Percentiles rank a stretch among this genome's conserved stretches.
Evolutionary conservation across 2,888 invertebrate genomes (phyloP).

Genomic region (Hypomecis atomaria): DNA sequence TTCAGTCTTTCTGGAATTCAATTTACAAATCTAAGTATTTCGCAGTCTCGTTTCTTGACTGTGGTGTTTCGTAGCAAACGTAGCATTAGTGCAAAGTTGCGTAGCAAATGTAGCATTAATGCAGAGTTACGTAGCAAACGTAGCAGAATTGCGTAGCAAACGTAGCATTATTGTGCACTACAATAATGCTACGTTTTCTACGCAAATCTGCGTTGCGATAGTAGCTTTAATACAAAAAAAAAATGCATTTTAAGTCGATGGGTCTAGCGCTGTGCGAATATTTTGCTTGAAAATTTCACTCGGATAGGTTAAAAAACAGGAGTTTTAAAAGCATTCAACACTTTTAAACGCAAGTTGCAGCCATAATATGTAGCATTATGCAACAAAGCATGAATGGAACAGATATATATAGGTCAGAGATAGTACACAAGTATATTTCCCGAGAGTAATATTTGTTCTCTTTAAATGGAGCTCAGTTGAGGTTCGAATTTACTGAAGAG

Average conservation of each 20-base stretch:
- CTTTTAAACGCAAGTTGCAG: background rate
- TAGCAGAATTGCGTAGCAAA: background rate
- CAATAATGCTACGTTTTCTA: no score
- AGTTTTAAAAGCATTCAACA: background rate
- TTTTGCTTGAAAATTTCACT: background rate
- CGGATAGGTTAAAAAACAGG: background rate
- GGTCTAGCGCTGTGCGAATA: background rate
- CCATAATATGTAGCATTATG: background rate
- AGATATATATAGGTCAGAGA: constrained; percentile 1
- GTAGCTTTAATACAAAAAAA: no score
- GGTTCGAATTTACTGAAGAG: constrained; percentile 58
- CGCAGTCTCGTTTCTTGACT: background rate
- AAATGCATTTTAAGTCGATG: no score
- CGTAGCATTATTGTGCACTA: no score
- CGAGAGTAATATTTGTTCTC: constrained; percentile 39
- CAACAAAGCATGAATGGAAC: background rate
- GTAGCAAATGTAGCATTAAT: background rate
- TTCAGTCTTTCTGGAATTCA: no score
- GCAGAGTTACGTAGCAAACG: background rate
- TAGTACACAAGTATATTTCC: constrained; percentile 20
- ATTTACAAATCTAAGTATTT: no score
- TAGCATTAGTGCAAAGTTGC: background rate
- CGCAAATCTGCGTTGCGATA: no score
- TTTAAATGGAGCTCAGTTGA: constrained; percentile 48
- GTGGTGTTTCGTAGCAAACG: background rate